phyloP scores from a whole-genome alignment of 2,113 vertebrate species.

The Notarius lentiginosus region DNA sequence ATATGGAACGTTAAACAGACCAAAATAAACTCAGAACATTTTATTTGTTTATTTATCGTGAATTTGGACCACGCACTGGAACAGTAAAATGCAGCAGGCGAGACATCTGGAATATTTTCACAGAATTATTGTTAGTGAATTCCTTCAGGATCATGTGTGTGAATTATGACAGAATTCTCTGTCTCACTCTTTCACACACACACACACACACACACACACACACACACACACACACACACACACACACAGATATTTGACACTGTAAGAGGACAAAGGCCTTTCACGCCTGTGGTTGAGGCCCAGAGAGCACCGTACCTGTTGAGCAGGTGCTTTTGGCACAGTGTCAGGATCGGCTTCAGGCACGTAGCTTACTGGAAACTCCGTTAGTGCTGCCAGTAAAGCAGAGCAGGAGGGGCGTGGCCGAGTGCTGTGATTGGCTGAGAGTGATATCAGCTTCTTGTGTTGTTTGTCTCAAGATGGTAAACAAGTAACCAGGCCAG shows the following conservation, averaged over 20 bases:
- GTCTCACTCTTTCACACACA: not conserved
- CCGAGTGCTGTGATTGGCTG: constrained; percentile 26
- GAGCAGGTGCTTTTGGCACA: constrained; percentile 49
- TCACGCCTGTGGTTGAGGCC: constrained; percentile 13
- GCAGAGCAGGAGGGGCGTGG: constrained; percentile 9
- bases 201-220: constrained; percentile 5
- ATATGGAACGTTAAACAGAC: too few species aligned
- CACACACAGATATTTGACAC: constrained; percentile 3
- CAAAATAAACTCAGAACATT: not conserved
- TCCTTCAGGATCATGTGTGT: not conserved
- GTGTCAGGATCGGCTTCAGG: constrained; percentile 12
- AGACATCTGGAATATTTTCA: not conserved
- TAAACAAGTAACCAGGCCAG: constrained; percentile 11
- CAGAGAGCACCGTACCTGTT: constrained; percentile 44
- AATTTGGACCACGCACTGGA: too few species aligned
- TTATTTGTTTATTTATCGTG: too few species aligned
- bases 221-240: constrained; percentile 17
- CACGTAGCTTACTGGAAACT: constrained; percentile 53
- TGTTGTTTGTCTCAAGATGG: constrained; percentile 21
- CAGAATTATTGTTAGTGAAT: not conserved
- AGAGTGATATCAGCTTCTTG: constrained; percentile 15
- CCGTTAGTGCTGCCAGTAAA: constrained; percentile 38
- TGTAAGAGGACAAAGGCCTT: constrained; percentile 25
- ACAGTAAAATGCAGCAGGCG: not conserved
- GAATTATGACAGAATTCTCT: not conserved